Evolutionary conservation across 2,888 invertebrate genomes (phyloP).

Genomic region (Trichopoda pennipes): DNA sequence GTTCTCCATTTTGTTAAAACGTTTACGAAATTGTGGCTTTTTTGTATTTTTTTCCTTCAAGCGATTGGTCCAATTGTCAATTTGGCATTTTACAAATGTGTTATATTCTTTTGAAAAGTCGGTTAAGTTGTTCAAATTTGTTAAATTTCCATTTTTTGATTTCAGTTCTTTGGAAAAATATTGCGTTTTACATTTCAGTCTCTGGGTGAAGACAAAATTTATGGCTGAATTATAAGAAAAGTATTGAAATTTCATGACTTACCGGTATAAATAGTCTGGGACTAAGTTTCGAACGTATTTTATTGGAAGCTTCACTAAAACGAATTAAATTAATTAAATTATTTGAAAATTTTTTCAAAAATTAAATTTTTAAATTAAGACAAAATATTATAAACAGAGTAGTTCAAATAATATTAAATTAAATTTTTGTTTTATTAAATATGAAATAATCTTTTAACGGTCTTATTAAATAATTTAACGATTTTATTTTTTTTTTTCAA

Average conservation of each 20-base stretch:
- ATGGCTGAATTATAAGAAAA: neutral
- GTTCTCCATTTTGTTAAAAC: neutral
- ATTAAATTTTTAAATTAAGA: too few relatives aligned
- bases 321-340: neutral
- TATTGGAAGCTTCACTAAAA: conserved; percentile 51
- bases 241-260: neutral
- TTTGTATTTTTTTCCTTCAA: conserved; percentile 11
- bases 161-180: too few relatives aligned
- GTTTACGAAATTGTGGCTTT: neutral
- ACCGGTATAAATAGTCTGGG: conserved; percentile 59
- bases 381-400: too few relatives aligned
- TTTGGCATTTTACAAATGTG: neutral
- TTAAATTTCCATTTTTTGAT: too few relatives aligned
- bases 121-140: neutral
- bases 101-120: neutral
- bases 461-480: too few relatives aligned
- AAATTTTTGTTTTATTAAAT: too few relatives aligned
- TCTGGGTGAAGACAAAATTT: neutral
- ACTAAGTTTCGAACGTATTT: conserved; percentile 29
- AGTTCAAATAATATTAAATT: too few relatives aligned
- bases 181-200: too few relatives aligned
- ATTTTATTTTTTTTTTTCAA: too few relatives aligned
- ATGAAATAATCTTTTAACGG: too few relatives aligned
- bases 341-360: too few relatives aligned
- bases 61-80: neutral